A percentile compares a stretch with the other conserved stretches of the same genome.
phyloP scores from a whole-genome alignment of 2,797 vertebrate species.

The Sebastes hopkinsi region DNA sequence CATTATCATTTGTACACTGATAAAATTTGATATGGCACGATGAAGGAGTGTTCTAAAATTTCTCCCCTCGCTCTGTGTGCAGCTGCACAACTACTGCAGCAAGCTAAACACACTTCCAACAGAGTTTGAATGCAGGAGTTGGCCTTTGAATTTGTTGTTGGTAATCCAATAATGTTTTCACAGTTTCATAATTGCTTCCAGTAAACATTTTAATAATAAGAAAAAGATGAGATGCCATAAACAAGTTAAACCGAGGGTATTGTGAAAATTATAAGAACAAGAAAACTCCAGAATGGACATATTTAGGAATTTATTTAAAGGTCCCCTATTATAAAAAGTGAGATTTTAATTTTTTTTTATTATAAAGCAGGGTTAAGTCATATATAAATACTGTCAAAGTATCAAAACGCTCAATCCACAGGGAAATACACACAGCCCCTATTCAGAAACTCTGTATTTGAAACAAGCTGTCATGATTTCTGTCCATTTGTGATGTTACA shows the following conservation, averaged over 20 bases:
- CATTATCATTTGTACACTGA: neutral
- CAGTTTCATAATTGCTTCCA: neutral
- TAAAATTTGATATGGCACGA: neutral
- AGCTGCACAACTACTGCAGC: neutral
- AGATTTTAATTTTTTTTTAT: too few species aligned
- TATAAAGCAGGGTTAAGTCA: too few species aligned
- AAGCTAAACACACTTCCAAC: neutral
- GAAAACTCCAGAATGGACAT: neutral
- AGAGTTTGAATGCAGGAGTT: neutral
- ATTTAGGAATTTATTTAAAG: neutral
- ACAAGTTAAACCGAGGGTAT: neutral
- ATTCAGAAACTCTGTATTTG: too few species aligned
- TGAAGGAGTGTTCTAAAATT: neutral
- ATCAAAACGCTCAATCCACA: too few species aligned
- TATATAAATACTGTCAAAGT: too few species aligned
- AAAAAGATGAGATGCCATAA: neutral
- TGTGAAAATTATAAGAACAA: neutral
- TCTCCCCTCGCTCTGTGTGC: neutral
- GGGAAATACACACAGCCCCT: too few species aligned
- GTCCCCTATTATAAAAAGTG: too few species aligned
- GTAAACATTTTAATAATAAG: neutral
- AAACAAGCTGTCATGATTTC: too few species aligned
- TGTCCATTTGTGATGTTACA: too few species aligned
- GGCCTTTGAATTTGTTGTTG: neutral
- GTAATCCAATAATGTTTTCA: neutral